Evolutionary conservation across 37 sponge, comb jelly and placozoan species (phyloP).

Genomic region (Spongilla lacustris): DNA sequence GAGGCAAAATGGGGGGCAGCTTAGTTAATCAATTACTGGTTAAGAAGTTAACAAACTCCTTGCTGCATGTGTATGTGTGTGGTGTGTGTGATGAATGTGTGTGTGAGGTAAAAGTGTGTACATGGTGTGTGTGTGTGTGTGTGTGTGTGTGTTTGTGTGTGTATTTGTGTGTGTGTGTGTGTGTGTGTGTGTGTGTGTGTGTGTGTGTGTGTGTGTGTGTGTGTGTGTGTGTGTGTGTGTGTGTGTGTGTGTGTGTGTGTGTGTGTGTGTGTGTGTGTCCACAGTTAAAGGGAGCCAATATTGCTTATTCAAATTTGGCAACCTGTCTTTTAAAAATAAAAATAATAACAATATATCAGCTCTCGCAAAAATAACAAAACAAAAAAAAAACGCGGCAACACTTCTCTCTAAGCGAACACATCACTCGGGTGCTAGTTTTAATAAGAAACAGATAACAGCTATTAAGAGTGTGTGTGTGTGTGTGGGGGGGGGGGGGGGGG

Average conservation of each 20-base stretch:
- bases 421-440: background rate
- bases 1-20: too few species aligned
- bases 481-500: background rate
- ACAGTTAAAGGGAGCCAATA: background rate
- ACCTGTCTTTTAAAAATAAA: background rate
- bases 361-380: background rate
- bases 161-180: too few species aligned
- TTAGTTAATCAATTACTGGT: too few species aligned
- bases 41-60: too few species aligned
- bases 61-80: too few species aligned
- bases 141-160: too few species aligned
- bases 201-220: too few species aligned
- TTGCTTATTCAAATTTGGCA: background rate
- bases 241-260: conserved; percentile 8
- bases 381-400: background rate
- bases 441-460: background rate
- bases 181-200: too few species aligned
- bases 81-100: too few species aligned
- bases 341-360: background rate
- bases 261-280: background rate
- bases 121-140: too few species aligned
- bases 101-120: too few species aligned
- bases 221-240: conserved; percentile 4
- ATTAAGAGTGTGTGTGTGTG: background rate
- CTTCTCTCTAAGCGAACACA: background rate